Conservation (phyloP, 2,113 vertebrate genomes). For the Grantiella picta region DNA sequence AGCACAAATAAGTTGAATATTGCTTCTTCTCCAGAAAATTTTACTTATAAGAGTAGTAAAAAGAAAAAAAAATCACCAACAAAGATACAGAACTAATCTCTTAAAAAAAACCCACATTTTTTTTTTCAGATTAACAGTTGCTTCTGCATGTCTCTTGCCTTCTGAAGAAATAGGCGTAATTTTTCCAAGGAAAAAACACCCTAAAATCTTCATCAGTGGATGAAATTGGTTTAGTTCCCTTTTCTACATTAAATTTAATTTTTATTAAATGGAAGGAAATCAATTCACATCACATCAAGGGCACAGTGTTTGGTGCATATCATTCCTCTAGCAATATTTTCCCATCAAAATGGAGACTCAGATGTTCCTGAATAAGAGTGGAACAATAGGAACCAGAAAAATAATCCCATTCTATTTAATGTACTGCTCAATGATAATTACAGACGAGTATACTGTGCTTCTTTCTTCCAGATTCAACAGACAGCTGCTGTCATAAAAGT, state of each 20-base stretch:
- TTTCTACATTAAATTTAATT: background rate
- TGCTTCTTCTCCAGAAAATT: background rate
- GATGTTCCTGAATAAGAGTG: background rate
- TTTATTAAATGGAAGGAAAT: background rate
- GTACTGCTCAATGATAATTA: background rate
- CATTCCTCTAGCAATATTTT: background rate
- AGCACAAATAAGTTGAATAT: background rate
- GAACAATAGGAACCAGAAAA: background rate
- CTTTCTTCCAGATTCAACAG: background rate
- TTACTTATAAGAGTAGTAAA: background rate
- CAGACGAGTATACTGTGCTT: background rate
- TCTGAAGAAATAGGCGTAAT: background rate
- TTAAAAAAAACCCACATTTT: background rate
- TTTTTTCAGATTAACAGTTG: background rate
- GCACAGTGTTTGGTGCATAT: background rate
- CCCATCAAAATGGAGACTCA: background rate
- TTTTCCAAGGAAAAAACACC: background rate
- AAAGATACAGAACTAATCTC: background rate
- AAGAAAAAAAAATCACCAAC: background rate
- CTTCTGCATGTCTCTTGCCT: background rate
- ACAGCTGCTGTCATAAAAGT: background rate
- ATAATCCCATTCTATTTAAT: background rate
- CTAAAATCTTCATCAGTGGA: background rate
- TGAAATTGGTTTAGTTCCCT: background rate
- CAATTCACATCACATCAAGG: background rate